Conservation (phyloP, 2,113 vertebrate genomes). For the Lasiurus cinereus region DNA sequence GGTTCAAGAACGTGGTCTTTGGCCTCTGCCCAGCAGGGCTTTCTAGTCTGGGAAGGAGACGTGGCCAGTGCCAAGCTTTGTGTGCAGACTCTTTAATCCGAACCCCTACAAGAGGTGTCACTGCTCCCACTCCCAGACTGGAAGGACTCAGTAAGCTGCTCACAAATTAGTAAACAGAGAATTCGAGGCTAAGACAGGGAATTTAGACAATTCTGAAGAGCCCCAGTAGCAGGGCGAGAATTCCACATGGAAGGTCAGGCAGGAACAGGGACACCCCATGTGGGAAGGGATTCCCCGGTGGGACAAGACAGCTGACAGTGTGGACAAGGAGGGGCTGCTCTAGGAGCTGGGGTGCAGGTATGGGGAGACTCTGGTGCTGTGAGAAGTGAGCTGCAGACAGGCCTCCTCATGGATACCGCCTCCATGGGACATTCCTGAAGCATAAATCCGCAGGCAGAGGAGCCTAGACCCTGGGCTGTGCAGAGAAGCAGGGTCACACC, state of each 20-base stretch:
- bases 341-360: background rate
- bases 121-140: background rate
- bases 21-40: background rate
- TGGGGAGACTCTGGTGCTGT: background rate
- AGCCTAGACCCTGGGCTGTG: background rate
- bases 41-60: background rate
- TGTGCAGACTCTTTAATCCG: background rate
- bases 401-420: background rate
- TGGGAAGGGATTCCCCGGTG: background rate
- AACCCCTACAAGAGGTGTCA: background rate
- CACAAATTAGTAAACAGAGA: background rate
- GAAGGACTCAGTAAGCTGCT: background rate
- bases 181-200: background rate
- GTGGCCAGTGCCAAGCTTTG: too few relatives aligned
- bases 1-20: background rate
- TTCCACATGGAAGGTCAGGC: background rate
- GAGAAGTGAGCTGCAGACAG: background rate
- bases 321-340: background rate
- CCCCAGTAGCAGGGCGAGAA: rapidly evolving
- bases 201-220: background rate
- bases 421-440: background rate
- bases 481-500: background rate
- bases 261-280: background rate
- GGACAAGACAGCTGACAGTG: background rate
- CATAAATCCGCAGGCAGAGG: background rate